A percentile compares a stretch with the other conserved stretches of the same genome.
phyloP scores from a whole-genome alignment of 2,113 vertebrate species.

The Amphilophus citrinellus region DNA sequence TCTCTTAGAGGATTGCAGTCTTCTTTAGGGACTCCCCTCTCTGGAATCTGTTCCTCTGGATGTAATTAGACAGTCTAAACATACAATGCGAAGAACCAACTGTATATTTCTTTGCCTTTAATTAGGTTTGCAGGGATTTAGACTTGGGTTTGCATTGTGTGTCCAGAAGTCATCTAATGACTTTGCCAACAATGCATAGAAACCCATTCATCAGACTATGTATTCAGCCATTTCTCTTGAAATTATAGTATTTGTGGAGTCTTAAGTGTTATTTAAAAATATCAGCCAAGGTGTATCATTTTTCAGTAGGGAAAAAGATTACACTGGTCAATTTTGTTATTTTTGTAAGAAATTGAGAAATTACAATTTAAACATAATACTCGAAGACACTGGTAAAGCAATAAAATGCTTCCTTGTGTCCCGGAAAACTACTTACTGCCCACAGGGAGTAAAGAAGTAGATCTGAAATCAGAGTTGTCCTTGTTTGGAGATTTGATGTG shows the following conservation, averaged over 20 bases:
- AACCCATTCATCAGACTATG: slow-evolving; percentile 13
- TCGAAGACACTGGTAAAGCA: slow-evolving; percentile 41
- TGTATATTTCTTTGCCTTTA: slow-evolving; percentile 51
- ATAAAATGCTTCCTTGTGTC: slow-evolving; percentile 72
- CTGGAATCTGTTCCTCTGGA: slow-evolving; percentile 38
- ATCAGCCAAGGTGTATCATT: neutral
- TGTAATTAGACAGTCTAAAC: slow-evolving; percentile 57
- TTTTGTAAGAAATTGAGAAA: slow-evolving; percentile 47
- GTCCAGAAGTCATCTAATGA: slow-evolving; percentile 27
- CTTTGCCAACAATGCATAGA: slow-evolving; percentile 37
- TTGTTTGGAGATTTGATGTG: slow-evolving; percentile 65
- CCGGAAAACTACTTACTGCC: slow-evolving; percentile 49
- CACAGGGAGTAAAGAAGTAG: slow-evolving; percentile 46
- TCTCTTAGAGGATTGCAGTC: slow-evolving; percentile 45
- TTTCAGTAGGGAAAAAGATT: slow-evolving; percentile 41
- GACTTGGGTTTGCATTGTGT: slow-evolving; percentile 31
- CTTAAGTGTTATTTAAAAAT: slow-evolving; percentile 38
- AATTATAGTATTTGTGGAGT: slow-evolving; percentile 21
- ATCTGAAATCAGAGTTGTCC: slow-evolving; percentile 69
- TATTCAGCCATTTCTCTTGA: slow-evolving; percentile 25
- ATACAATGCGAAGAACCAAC: slow-evolving; percentile 45
- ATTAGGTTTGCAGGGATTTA: slow-evolving; percentile 50
- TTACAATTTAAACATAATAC: slow-evolving; percentile 38
- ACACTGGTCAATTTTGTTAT: slow-evolving; percentile 47
- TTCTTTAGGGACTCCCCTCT: slow-evolving; percentile 47